Evolutionary conservation across 2,888 invertebrate genomes (phyloP).

Genomic region (Dioctria linearis): DNA sequence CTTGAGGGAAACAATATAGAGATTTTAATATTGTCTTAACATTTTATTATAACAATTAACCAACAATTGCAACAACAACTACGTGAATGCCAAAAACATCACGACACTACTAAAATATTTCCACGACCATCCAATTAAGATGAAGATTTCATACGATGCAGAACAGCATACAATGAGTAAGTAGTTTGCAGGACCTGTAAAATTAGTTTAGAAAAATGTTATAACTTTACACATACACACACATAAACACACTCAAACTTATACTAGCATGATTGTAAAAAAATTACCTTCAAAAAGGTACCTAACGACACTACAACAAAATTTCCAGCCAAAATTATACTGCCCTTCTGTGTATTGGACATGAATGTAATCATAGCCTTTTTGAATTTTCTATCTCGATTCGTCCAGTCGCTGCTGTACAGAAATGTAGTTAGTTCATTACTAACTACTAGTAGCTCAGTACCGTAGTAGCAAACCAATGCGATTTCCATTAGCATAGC

Average conservation of each 20-base stretch:
- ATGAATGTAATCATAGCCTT: conserved; percentile 22
- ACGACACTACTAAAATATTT: too few species aligned
- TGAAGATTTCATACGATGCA: conserved; percentile 15
- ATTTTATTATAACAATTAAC: too few species aligned
- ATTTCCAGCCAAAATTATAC: conserved; percentile 21
- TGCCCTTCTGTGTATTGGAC: conserved; percentile 18
- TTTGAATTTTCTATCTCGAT: conserved; percentile 3
- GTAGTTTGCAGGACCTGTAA: not conserved
- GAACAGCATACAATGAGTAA: not conserved
- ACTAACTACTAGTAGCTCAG: conserved; percentile 5
- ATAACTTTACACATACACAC: not conserved
- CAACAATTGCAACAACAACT: too few species aligned
- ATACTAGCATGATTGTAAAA: not conserved
- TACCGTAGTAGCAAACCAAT: conserved; percentile 11
- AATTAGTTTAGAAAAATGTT: not conserved
- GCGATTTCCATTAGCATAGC: conserved; percentile 12
- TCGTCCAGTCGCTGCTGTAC: conserved; percentile 19
- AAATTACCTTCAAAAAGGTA: conserved; percentile 6
- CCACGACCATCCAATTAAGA: too few species aligned
- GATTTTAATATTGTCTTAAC: too few species aligned
- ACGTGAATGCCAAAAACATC: too few species aligned
- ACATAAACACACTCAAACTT: not conserved
- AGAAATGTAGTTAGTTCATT: conserved; percentile 1
- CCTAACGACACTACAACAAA: conserved; percentile 1
- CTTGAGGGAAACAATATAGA: too few species aligned